These are phyloP conservation scores for Drosophila bocki DNA, from an alignment of 1,140 invertebrate genomes.

Conservation along the genomic window DNA sequence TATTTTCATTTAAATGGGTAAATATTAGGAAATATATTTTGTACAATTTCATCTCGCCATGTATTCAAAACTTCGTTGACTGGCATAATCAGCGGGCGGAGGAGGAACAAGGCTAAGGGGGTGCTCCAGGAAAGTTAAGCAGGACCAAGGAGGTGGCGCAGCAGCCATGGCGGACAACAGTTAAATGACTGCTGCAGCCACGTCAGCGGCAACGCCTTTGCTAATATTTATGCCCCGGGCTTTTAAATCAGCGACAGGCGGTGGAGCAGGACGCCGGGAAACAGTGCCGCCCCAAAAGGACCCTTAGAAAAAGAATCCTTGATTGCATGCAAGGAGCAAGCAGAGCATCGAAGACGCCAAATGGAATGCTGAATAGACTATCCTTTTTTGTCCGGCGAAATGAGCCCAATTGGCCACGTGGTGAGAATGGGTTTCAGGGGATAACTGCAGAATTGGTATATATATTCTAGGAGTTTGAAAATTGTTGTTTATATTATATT, in stretches of 20 bases:
- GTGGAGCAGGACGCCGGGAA: constrained; percentile 7
- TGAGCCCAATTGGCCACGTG: background rate
- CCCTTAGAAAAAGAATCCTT: constrained; percentile 55
- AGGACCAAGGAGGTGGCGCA: constrained; percentile 21
- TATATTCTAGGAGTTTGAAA: background rate
- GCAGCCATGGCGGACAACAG: constrained; percentile 54
- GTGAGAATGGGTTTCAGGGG: background rate
- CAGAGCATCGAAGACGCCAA: constrained; percentile 17
- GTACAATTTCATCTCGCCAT: background rate
- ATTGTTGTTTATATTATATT: background rate
- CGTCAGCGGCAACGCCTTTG: constrained; percentile 74
- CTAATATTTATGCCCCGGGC: constrained; percentile 74
- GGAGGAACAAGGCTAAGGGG: background rate
- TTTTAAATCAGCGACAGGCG: constrained; percentile 50
- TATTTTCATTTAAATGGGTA: background rate
- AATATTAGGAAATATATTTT: background rate
- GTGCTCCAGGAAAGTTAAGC: background rate
- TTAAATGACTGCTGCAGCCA: constrained; percentile 76
- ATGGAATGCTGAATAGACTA: constrained; percentile 21
- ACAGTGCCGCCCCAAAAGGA: constrained; percentile 46
- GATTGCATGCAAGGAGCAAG: constrained; percentile 56
- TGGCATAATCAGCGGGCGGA: constrained; percentile 44
- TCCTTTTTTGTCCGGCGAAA: constrained; percentile 14
- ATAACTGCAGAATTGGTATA: background rate
- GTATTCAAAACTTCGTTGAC: constrained; percentile 51